These are phyloP conservation scores for Brachionus koreanus DNA, from an alignment of 1,140 invertebrate species.

Conservation along the genomic window DNA sequence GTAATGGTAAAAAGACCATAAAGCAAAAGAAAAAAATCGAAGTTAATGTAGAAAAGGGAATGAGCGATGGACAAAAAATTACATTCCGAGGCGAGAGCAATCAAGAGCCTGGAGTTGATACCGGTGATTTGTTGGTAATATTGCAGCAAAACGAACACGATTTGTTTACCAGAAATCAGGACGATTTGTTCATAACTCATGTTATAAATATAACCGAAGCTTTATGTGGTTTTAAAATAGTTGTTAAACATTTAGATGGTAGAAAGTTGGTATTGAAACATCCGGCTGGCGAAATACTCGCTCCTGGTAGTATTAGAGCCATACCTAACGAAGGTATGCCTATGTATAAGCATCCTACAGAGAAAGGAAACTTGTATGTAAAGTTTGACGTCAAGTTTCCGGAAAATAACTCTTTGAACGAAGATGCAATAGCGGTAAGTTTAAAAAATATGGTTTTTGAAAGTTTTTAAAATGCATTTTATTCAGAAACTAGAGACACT, in stretches of 20 bases:
- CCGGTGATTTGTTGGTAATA: slow-evolving; percentile 81
- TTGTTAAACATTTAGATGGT: slow-evolving; percentile 82
- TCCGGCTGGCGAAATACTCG: slow-evolving; percentile 65
- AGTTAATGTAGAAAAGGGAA: background rate
- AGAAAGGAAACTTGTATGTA: slow-evolving; percentile 82
- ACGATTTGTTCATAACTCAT: slow-evolving; percentile 72
- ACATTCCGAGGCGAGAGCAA: slow-evolving; percentile 35
- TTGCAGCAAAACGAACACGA: slow-evolving; percentile 83
- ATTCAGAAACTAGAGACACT: slow-evolving; percentile 25
- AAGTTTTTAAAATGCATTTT: background rate
- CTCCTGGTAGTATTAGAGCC: slow-evolving; percentile 63
- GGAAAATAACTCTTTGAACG: slow-evolving; percentile 66
- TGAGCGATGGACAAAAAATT: slow-evolving; percentile 61
- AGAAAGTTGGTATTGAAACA: slow-evolving; percentile 76
- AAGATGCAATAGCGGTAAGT: background rate
- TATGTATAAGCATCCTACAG: slow-evolving; percentile 84
- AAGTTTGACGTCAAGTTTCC: slow-evolving; percentile 85
- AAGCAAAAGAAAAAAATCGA: slow-evolving; percentile 37
- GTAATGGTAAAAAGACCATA: slow-evolving; percentile 39
- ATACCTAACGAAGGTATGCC: slow-evolving; percentile 89
- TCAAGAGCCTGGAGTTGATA: slow-evolving; percentile 59
- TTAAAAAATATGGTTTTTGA: background rate
- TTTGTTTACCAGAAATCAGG: slow-evolving; percentile 70
- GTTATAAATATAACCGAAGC: slow-evolving; percentile 78
- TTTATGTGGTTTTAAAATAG: slow-evolving; percentile 85